These are phyloP conservation scores for Sylvietta virens DNA, from an alignment of 2,113 vertebrate genomes.

Conservation along the genomic window DNA sequence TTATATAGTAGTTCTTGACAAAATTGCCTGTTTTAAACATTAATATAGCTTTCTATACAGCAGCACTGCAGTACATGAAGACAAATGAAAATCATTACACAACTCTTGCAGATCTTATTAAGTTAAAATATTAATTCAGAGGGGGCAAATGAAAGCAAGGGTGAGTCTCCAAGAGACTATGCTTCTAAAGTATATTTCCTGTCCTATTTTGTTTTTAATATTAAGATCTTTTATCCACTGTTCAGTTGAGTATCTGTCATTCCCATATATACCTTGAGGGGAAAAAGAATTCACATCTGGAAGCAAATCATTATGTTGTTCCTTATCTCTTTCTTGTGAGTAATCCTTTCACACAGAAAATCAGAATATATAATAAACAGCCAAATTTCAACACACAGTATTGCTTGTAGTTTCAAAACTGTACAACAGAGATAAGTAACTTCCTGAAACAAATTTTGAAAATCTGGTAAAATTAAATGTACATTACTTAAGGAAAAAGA, in stretches of 20 bases:
- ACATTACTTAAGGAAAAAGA: not conserved
- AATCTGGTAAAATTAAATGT: conserved; percentile 8
- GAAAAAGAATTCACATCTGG: conserved; percentile 37
- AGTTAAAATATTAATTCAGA: conserved; percentile 60
- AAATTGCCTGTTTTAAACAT: conserved; percentile 55
- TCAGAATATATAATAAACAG: conserved; percentile 44
- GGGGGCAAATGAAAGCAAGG: conserved; percentile 33
- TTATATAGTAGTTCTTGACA: conserved; percentile 44
- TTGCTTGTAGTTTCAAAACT: conserved; percentile 10
- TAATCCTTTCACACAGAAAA: conserved; percentile 54
- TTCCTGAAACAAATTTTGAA: not conserved
- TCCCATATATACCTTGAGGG: not conserved
- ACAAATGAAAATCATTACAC: conserved; percentile 18
- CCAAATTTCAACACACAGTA: not conserved
- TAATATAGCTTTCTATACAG: conserved; percentile 40
- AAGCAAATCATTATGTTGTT: conserved; percentile 18
- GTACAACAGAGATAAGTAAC: not conserved
- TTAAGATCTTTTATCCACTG: conserved; percentile 56
- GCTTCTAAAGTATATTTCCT: not conserved
- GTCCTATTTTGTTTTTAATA: conserved; percentile 45
- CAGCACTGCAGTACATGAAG: not conserved
- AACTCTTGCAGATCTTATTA: conserved; percentile 30
- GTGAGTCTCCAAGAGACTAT: conserved; percentile 25
- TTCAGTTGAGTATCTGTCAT: conserved; percentile 20
- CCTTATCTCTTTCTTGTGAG: conserved; percentile 27